Evolutionary conservation across 2,113 vertebrate species (phyloP).

Genomic region (Pungitius pungitius): DNA sequence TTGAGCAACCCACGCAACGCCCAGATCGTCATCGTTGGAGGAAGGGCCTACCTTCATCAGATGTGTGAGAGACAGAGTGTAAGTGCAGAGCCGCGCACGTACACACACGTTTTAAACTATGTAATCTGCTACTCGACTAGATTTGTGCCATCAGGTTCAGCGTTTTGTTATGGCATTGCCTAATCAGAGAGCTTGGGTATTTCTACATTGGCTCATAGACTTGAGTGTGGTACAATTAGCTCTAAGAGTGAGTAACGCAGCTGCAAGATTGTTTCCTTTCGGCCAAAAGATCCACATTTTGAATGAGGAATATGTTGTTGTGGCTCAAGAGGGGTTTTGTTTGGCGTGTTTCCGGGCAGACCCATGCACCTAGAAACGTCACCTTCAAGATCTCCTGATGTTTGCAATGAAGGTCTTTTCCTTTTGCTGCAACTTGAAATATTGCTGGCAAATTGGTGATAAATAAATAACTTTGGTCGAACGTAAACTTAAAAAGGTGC

Average conservation of each 20-base stretch:
- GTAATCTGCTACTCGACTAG: neutral
- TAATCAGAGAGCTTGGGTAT: neutral
- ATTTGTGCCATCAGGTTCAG: neutral
- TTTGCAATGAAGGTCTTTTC: neutral
- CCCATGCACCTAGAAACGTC: neutral
- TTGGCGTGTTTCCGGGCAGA: neutral
- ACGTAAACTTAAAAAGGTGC: neutral
- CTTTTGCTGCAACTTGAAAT: neutral
- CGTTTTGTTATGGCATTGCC: neutral
- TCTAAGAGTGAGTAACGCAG: neutral
- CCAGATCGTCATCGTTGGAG: constrained; percentile 87
- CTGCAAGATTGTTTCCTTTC: too few species aligned
- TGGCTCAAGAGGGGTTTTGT: neutral
- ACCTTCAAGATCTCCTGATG: neutral
- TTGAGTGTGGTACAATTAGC: neutral
- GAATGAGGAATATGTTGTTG: neutral
- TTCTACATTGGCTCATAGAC: neutral
- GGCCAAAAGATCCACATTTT: neutral
- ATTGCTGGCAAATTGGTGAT: neutral
- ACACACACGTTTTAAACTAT: neutral
- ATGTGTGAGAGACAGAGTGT: constrained; percentile 85
- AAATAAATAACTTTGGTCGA: neutral
- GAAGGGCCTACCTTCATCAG: constrained; percentile 86
- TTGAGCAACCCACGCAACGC: constrained; percentile 87
- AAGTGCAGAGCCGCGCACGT: constrained; percentile 50